Conservation (phyloP, 2,113 vertebrate species). For the Sinocyclocheilus anshuiensis region DNA sequence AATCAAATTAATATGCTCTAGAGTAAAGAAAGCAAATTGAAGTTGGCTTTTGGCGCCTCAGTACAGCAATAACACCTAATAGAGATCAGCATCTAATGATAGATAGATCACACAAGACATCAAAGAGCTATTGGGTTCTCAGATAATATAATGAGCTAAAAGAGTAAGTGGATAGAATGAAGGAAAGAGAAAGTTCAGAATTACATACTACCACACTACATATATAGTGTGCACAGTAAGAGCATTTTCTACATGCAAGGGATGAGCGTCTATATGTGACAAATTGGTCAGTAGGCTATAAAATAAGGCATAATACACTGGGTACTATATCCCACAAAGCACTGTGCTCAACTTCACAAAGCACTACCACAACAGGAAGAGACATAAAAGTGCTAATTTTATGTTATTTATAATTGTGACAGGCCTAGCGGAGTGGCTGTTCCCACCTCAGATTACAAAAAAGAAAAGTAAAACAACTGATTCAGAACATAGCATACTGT, state of each 20-base stretch:
- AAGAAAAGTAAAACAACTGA: background rate
- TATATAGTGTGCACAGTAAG: background rate
- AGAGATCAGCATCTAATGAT: slow-evolving; percentile 23
- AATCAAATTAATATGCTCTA: slow-evolving; percentile 33
- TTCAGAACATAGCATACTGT: background rate
- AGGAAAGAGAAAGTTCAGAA: background rate
- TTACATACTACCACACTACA: background rate
- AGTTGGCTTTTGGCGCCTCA: slow-evolving; percentile 2
- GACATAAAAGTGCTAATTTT: background rate
- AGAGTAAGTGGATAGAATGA: slow-evolving; percentile 42
- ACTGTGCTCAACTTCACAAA: background rate
- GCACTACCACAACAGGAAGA: background rate
- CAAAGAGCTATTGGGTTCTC: slow-evolving; percentile 63
- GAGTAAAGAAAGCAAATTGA: slow-evolving; percentile 16
- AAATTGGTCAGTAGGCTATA: background rate
- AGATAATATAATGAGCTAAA: slow-evolving; percentile 63
- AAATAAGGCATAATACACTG: background rate
- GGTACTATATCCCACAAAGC: background rate
- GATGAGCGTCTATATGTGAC: background rate
- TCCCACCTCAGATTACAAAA: background rate
- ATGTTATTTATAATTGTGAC: background rate
- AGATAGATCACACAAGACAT: slow-evolving; percentile 59
- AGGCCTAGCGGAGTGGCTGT: background rate
- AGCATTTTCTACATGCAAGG: background rate
- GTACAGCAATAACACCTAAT: slow-evolving; percentile 18